These are phyloP conservation scores for Dynastes tityus DNA, from an alignment of 2,888 invertebrate species.

Conservation along the genomic window DNA sequence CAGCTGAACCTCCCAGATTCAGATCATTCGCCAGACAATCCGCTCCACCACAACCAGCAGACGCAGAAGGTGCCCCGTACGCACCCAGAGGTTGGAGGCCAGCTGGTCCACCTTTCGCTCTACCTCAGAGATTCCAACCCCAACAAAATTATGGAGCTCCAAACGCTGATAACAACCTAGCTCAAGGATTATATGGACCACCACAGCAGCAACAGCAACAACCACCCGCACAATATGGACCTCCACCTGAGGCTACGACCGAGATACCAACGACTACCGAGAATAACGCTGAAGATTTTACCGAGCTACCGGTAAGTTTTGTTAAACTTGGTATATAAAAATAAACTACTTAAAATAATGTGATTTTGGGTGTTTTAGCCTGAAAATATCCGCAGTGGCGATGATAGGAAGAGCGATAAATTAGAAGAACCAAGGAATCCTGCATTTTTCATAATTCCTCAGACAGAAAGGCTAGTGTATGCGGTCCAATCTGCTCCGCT, in stretches of 20 bases:
- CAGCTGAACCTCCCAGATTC: slow-evolving; percentile 70
- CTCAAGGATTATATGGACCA: slow-evolving; percentile 38
- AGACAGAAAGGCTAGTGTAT: slow-evolving; percentile 63
- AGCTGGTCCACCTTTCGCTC: slow-evolving; percentile 69
- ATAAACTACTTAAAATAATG: not conserved
- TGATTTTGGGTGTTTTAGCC: slow-evolving; percentile 57
- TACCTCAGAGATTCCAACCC: slow-evolving; percentile 65
- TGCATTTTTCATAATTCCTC: slow-evolving; percentile 61
- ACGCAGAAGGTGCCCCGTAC: slow-evolving; percentile 65
- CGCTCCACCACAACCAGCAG: slow-evolving; percentile 30
- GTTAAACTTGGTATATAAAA: not conserved
- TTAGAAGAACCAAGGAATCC: slow-evolving; percentile 48
- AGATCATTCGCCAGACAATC: slow-evolving; percentile 64
- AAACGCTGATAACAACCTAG: slow-evolving; percentile 21
- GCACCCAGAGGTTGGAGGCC: slow-evolving; percentile 70
- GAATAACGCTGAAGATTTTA: slow-evolving; percentile 44
- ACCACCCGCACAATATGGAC: slow-evolving; percentile 61
- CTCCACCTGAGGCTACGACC: slow-evolving; percentile 58
- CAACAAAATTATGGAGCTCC: slow-evolving; percentile 50
- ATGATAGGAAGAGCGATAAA: slow-evolving; percentile 54
- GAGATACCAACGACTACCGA: slow-evolving; percentile 63
- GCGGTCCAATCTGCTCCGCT: slow-evolving; percentile 57
- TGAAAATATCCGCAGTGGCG: slow-evolving; percentile 58
- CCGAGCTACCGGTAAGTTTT: slow-evolving; percentile 50
- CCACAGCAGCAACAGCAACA: slow-evolving; percentile 24